phyloP scores from a whole-genome alignment of 2,113 vertebrate species.

The Atherinomorus stipes region DNA sequence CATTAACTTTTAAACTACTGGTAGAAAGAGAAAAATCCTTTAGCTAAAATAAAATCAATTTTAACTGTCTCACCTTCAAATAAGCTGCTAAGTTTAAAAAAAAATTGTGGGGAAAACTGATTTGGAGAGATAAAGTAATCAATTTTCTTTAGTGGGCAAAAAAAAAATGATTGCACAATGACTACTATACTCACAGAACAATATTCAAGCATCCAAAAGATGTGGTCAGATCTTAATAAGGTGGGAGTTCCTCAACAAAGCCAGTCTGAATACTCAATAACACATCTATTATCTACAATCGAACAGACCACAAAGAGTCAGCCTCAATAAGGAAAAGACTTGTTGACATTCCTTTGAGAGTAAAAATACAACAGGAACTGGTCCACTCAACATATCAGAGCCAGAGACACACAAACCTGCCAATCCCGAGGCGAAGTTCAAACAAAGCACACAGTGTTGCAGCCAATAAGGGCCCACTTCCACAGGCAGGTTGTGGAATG shows the following conservation, averaged over 20 bases:
- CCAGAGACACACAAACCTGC: constrained; percentile 48
- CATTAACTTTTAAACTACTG: too few relatives aligned
- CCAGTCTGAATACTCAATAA: not conserved
- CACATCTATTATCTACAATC: not conserved
- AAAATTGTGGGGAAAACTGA: too few relatives aligned
- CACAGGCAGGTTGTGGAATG: constrained; percentile 73
- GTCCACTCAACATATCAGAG: constrained; percentile 42
- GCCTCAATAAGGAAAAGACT: constrained; percentile 13
- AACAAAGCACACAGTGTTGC: constrained; percentile 66
- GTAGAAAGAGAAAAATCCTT: not conserved
- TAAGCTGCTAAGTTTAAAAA: not conserved
- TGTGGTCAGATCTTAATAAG: not conserved
- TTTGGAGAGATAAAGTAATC: too few relatives aligned
- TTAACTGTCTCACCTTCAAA: not conserved
- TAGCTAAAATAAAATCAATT: not conserved
- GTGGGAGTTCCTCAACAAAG: not conserved
- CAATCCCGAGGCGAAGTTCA: constrained; percentile 65
- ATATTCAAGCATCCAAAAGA: not conserved
- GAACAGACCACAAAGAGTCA: constrained; percentile 26
- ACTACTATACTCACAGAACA: not conserved
- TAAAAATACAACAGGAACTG: constrained; percentile 55
- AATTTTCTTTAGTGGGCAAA: too few relatives aligned
- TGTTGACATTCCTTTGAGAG: constrained; percentile 41
- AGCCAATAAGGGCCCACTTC: constrained; percentile 69
- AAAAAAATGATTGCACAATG: too few relatives aligned